Conservation (phyloP, 2,113 vertebrate genomes). For the Odocoileus hemionus region DNA sequence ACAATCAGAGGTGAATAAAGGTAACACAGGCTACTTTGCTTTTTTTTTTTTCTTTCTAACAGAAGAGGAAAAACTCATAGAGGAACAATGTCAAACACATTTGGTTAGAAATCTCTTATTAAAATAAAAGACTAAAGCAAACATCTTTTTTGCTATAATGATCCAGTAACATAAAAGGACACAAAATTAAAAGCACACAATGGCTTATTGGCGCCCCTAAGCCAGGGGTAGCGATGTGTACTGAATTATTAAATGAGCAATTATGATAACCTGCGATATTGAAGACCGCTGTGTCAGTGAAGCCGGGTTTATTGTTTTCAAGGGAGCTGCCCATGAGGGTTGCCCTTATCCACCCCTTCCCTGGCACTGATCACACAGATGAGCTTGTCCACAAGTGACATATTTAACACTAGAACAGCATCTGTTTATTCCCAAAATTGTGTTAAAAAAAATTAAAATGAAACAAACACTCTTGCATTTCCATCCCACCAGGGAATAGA, state of each 20-base stretch:
- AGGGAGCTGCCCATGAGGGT: background rate
- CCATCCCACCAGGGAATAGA: constrained; percentile 70
- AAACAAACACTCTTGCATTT: constrained; percentile 45
- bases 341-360: background rate
- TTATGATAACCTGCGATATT: constrained; percentile 24
- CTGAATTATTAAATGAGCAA: constrained; percentile 89
- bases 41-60: background rate
- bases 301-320: background rate
- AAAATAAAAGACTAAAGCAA: constrained; percentile 47
- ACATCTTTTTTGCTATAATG: constrained; percentile 28
- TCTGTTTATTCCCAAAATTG: background rate
- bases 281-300: background rate
- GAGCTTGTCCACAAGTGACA: background rate
- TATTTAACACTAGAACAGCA: background rate
- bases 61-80: background rate
- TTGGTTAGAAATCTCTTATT: constrained; percentile 23
- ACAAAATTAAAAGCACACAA: constrained; percentile 65
- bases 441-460: constrained; percentile 58
- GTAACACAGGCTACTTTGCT: background rate
- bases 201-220: constrained; percentile 80
- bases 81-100: background rate
- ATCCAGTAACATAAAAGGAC: constrained; percentile 8
- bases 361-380: background rate
- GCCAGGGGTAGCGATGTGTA: constrained; percentile 78
- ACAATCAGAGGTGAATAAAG: background rate